These are phyloP conservation scores for Brotula barbata DNA, from an alignment of 2,797 vertebrate genomes.

Conservation along the genomic window DNA sequence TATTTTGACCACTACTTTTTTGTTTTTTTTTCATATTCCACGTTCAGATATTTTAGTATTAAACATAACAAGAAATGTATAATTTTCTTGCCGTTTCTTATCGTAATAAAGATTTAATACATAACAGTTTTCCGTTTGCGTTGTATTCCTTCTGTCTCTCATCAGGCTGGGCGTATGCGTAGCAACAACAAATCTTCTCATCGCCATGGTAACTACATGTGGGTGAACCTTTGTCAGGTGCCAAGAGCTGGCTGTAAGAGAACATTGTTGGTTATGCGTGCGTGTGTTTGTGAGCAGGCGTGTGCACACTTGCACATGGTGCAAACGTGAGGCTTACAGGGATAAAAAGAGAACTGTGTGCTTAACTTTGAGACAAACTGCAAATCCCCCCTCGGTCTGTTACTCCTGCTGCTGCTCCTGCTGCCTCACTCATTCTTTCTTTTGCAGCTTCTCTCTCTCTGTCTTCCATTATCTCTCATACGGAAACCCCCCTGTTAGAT, in stretches of 20 bases:
- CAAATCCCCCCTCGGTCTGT: slow-evolving; percentile 65
- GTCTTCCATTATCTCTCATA: slow-evolving; percentile 36
- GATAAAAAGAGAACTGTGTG: slow-evolving; percentile 56
- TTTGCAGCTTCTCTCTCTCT: slow-evolving; percentile 23
- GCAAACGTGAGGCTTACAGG: slow-evolving; percentile 32
- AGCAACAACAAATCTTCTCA: slow-evolving; percentile 61
- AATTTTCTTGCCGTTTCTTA: too few species aligned
- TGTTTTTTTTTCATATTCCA: too few species aligned
- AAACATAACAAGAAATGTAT: too few species aligned
- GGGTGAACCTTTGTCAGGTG: slow-evolving; percentile 74
- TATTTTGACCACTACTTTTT: too few species aligned
- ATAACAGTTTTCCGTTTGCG: slow-evolving; percentile 6
- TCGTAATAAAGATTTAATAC: too few species aligned
- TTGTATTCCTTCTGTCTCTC: background rate
- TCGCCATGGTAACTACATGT: slow-evolving; percentile 72
- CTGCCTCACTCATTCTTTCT: slow-evolving; percentile 26
- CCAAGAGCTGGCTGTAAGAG: slow-evolving; percentile 67
- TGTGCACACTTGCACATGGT: slow-evolving; percentile 15
- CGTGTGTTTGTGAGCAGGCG: slow-evolving; percentile 1
- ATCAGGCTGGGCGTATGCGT: slow-evolving; percentile 38
- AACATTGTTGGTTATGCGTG: slow-evolving; percentile 45
- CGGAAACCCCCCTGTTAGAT: slow-evolving; percentile 24
- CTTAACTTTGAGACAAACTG: slow-evolving; percentile 60
- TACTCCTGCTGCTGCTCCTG: slow-evolving; percentile 50
- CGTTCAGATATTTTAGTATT: too few species aligned